Percentiles rank a stretch among this genome's conserved stretches.
phyloP scores from a whole-genome alignment of 23 tunicate genomes.

The Halocynthia roretzi region DNA sequence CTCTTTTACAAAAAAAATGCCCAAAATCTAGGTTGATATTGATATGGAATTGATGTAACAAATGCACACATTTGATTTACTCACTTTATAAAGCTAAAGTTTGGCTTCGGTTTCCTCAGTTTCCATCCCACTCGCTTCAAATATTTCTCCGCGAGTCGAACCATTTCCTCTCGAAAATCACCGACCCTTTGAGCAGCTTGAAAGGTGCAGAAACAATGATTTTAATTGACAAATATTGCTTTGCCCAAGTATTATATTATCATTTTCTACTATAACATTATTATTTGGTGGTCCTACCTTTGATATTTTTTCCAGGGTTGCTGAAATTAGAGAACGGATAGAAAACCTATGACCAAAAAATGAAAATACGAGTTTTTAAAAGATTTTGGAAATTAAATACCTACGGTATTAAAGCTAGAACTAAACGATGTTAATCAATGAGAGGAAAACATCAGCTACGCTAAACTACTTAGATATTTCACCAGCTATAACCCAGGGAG shows the following conservation, averaged over 20 bases:
- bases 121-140: neutral
- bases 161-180: neutral
- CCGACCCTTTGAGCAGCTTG: neutral
- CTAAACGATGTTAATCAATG: too few species aligned
- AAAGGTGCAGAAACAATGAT: neutral
- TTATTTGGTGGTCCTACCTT: neutral
- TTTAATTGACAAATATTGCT: too few species aligned
- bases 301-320: neutral
- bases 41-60: too few species aligned
- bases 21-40: too few species aligned
- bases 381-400: too few species aligned
- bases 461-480: too few species aligned
- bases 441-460: too few species aligned
- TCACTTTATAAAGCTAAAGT: slow-evolving; percentile 7
- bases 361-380: neutral
- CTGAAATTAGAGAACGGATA: neutral
- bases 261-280: too few species aligned
- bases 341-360: slow-evolving; percentile 1
- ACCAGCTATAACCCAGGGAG: too few species aligned
- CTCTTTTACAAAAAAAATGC: too few species aligned
- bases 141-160: neutral
- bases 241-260: too few species aligned
- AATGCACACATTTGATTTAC: neutral
- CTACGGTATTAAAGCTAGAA: too few species aligned
- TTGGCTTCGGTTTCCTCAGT: slow-evolving; percentile 11